Conservation (phyloP, 2,888 invertebrate genomes). For the Fabriciana adippe region DNA sequence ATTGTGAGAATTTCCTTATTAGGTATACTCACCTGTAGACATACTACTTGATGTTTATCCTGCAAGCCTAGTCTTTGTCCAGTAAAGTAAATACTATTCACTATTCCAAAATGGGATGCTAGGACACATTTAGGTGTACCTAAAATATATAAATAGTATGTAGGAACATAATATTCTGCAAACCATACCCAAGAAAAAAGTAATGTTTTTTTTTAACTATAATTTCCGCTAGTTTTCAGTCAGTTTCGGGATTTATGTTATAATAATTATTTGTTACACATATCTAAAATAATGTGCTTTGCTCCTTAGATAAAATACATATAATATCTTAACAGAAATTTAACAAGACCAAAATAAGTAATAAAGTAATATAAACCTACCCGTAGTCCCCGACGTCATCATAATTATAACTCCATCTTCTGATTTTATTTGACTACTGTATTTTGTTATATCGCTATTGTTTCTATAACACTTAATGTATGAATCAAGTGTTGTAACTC, state of each 20-base stretch:
- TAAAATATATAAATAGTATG: not conserved
- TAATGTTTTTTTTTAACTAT: too few species aligned
- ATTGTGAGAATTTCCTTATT: not conserved
- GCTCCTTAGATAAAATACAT: too few species aligned
- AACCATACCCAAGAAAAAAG: too few species aligned
- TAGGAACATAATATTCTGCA: too few species aligned
- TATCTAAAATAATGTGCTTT: too few species aligned
- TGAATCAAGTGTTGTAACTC: conserved; percentile 54
- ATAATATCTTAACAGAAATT: too few species aligned
- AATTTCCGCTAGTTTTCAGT: too few species aligned
- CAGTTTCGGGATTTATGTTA: too few species aligned
- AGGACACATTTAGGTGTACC: conserved; percentile 90
- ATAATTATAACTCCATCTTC: conserved; percentile 89
- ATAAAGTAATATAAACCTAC: conserved; percentile 53
- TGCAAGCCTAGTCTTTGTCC: conserved; percentile 79
- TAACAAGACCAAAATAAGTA: too few species aligned
- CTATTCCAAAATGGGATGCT: conserved; percentile 87
- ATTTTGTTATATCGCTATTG: conserved; percentile 53
- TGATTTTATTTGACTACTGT: conserved; percentile 83
- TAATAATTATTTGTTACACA: too few species aligned
- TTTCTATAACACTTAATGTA: conserved; percentile 53
- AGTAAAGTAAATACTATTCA: conserved; percentile 89
- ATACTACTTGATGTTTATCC: conserved; percentile 77
- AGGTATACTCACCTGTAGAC: conserved; percentile 80
- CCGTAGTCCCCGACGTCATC: conserved; percentile 87